These are phyloP conservation scores for Latrodectus elegans DNA, from an alignment of 2,888 invertebrate species.

Conservation along the genomic window DNA sequence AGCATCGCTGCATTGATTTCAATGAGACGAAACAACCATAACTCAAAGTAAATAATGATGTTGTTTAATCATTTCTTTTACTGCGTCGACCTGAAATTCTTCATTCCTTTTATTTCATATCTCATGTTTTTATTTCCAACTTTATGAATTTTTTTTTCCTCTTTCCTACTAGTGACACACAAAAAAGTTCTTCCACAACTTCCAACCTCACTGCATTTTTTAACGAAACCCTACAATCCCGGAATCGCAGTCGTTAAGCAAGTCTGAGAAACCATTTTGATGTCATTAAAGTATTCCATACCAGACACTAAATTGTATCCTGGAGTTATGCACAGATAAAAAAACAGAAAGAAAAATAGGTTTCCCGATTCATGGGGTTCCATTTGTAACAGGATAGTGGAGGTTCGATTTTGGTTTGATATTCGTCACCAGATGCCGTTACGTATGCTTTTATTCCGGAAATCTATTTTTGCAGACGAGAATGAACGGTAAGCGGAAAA, in stretches of 20 bases:
- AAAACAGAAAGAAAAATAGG: slow-evolving; percentile 28
- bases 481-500: slow-evolving; percentile 29
- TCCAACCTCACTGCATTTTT: neutral
- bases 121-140: neutral
- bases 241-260: slow-evolving; percentile 37
- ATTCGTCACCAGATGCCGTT: slow-evolving; percentile 46
- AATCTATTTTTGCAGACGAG: slow-evolving; percentile 28
- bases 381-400: slow-evolving; percentile 45
- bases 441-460: slow-evolving; percentile 26
- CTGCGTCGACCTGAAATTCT: neutral
- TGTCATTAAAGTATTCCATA: slow-evolving; percentile 42
- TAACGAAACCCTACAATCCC: neutral
- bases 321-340: slow-evolving; percentile 35
- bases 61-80: too few relatives aligned
- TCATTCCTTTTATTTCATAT: neutral
- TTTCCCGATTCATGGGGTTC: slow-evolving; percentile 43
- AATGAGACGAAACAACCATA: too few relatives aligned
- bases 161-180: slow-evolving; percentile 1
- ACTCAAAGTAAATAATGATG: too few relatives aligned
- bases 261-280: slow-evolving; percentile 23
- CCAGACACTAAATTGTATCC: slow-evolving; percentile 38
- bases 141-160: neutral
- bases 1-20: too few relatives aligned
- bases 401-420: slow-evolving; percentile 43
- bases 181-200: neutral